Evolutionary conservation across 2,113 vertebrate species (phyloP), one percentile per base, ranked within the genome.

Genomic region (Dipodomys merriami): DNA sequence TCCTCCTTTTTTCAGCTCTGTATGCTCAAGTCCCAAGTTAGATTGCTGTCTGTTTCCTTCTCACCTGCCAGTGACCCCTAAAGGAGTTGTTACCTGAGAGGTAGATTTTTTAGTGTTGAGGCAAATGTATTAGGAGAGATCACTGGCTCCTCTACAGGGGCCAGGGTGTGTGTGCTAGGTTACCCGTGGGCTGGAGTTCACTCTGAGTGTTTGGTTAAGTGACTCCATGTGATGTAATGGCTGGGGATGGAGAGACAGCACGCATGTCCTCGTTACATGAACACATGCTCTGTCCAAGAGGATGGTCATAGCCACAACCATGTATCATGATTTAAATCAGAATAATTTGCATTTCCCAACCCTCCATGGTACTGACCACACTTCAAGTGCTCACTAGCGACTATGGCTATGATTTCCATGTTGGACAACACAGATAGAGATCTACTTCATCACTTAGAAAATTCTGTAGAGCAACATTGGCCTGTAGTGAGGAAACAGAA

Each of bases 21-120:
- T 46, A 90, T 81, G 44, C 16, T 22, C 39, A 27, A 22, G 68
- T 9, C 68, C 57, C 74, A 62, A 35, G 44, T 44, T 49, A 69
- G 76, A 49, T 39, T n/a, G 57, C 92, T 62, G 46, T 71, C 95
- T 88, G 82, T 49, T 79, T 27, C 74, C 72, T 73, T 89, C 44
- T 94, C 85, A 67, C 33, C 69, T 92, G 73, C 71, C 74, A 73
- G 27, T 85, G 88, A 89, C 90, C 95, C 78, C 90, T 79, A 16
- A 76, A 71, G 33, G 74, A 64, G 25, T 89, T 76, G 71, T 78
- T 89, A 94, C 90, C 74, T 90, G 83, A 33, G 88, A 95, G 73
- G 71, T 3, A 53, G 80, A n/a, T 57, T 68, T 87, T 69, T 90
- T 22, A 10, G 13, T 18, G 3, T 9, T 10, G 65, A 79, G 49